Evolutionary conservation across 2,888 invertebrate species (phyloP).

Genomic region (Tachina grossa): DNA sequence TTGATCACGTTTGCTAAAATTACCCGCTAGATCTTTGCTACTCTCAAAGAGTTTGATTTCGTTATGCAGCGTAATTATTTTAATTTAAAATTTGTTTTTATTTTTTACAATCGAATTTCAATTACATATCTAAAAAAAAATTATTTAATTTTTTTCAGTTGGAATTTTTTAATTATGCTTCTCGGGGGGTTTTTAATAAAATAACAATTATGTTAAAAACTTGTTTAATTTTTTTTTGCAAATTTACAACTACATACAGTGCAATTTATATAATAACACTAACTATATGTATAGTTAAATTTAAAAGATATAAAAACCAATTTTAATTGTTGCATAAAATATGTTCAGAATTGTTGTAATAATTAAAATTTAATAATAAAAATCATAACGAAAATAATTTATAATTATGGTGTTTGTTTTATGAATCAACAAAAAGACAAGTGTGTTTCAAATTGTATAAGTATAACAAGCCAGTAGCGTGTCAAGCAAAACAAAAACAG

Average conservation of each 20-base stretch:
- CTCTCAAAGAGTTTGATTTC: too few relatives aligned
- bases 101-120: not conserved
- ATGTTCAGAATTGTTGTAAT: conserved; percentile 36
- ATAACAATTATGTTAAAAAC: conserved; percentile 2
- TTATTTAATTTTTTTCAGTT: not conserved
- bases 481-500: not conserved
- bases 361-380: conserved; percentile 54
- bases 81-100: conserved; percentile 20
- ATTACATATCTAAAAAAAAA: too few relatives aligned
- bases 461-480: conserved; percentile 1
- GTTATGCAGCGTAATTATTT: not conserved
- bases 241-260: conserved; percentile 3
- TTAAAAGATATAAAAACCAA: not conserved
- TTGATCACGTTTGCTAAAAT: too few relatives aligned
- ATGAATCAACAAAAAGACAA: conserved; percentile 16
- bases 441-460: not conserved
- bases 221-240: not conserved
- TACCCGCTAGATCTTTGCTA: too few relatives aligned
- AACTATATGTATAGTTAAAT: not conserved
- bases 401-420: conserved; percentile 18
- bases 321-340: conserved; percentile 47
- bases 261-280: conserved; percentile 9
- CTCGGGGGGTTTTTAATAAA: not conserved
- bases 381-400: conserved; percentile 12
- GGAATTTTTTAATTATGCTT: not conserved